Conservation (phyloP, 2,113 vertebrate species). For the Amblyopsis rosae region DNA sequence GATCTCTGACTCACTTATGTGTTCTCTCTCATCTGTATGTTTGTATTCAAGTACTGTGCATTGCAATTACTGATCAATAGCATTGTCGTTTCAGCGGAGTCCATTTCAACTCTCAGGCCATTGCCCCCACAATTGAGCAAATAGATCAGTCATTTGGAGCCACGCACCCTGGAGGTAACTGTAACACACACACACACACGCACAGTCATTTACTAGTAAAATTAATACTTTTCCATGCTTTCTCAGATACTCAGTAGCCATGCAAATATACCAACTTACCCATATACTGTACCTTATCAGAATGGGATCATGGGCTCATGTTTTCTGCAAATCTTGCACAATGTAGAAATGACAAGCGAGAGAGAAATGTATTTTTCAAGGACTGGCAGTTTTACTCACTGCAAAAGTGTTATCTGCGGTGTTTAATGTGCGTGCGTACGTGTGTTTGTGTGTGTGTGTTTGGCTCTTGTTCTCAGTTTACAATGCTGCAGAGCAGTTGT, state of each 20-base stretch:
- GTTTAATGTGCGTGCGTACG: neutral
- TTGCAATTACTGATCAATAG: too few relatives aligned
- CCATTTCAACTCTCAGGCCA: conserved; percentile 98
- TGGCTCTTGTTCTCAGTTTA: conserved; percentile 81
- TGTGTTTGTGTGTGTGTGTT: neutral
- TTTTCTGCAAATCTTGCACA: neutral
- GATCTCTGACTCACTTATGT: conserved; percentile 84
- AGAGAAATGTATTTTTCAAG: too few relatives aligned
- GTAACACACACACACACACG: neutral
- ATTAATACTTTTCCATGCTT: too few relatives aligned
- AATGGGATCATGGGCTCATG: neutral
- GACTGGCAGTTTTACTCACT: too few relatives aligned
- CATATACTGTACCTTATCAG: neutral
- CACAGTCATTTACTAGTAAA: neutral
- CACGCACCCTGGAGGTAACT: conserved; percentile 96
- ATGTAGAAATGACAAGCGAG: neutral
- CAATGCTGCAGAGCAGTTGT: conserved; percentile 96
- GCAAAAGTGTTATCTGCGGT: neutral
- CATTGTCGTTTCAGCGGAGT: conserved; percentile 84
- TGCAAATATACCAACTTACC: neutral
- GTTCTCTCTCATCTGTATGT: too few relatives aligned
- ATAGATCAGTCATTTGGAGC: conserved; percentile 99
- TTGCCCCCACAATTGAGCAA: conserved; percentile 98
- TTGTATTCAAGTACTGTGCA: too few relatives aligned
- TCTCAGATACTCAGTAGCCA: neutral